A percentile compares a stretch with the other conserved stretches of the same genome.
Conservation (phyloP, 2,113 vertebrate genomes). For the Enhydra lutris region DNA sequence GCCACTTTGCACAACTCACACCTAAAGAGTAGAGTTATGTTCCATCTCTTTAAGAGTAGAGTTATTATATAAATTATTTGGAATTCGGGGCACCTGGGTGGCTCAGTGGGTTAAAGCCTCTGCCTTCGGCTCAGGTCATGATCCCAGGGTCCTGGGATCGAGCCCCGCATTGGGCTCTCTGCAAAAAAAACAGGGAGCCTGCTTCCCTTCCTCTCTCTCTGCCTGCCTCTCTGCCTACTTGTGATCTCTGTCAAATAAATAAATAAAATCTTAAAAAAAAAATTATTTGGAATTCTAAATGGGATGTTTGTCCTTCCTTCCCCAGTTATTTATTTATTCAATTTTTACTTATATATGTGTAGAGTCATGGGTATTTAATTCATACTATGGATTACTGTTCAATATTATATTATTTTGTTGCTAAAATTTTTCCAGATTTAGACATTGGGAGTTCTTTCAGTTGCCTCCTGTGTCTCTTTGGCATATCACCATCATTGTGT, state of each 20-base stretch:
- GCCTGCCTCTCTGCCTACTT: no score
- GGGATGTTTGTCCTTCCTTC: neutral
- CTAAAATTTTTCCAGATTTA: neutral
- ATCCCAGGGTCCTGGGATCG: no score
- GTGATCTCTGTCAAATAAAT: no score
- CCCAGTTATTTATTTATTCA: neutral
- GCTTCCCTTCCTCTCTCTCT: no score
- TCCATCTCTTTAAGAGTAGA: neutral
- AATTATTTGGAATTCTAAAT: neutral
- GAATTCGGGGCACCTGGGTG: no score
- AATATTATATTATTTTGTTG: neutral
- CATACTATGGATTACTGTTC: no score
- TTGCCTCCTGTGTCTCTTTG: neutral
- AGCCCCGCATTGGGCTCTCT: no score
- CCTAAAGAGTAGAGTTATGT: neutral
- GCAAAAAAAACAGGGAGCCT: no score
- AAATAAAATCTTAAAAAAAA: no score
- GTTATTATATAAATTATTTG: neutral
- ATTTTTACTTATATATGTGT: neutral
- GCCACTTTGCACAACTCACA: neutral
- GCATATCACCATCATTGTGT: neutral
- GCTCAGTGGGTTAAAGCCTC: no score
- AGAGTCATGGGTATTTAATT: neutral
- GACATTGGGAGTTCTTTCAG: neutral
- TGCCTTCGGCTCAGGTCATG: no score